phyloP scores from a whole-genome alignment of 2,113 vertebrate species.

The Psophia crepitans region DNA sequence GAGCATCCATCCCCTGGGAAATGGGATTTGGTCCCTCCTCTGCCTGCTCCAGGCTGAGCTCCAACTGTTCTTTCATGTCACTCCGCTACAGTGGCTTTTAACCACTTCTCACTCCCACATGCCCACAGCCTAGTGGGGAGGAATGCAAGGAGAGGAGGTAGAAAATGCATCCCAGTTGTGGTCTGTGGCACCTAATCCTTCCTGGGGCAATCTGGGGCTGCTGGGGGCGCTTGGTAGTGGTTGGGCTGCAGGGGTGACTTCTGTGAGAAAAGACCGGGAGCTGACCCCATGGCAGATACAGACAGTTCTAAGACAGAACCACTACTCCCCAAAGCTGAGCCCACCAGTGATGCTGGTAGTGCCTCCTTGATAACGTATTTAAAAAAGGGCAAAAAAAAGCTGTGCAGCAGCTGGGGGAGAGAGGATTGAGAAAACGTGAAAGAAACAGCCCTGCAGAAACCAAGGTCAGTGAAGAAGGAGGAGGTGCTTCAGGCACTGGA shows the following conservation, averaged over 20 bases:
- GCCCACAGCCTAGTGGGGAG: not conserved
- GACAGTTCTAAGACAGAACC: not conserved
- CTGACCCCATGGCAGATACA: not conserved
- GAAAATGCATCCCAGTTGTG: not conserved
- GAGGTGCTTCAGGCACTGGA: not conserved
- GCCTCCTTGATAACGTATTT: not conserved
- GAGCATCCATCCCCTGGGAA: not conserved
- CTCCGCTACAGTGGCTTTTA: not conserved
- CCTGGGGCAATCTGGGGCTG: not conserved
- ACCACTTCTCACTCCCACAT: not conserved
- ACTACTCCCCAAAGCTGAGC: not conserved
- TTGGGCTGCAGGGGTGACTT: not conserved
- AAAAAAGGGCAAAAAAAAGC: not conserved
- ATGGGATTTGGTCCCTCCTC: not conserved
- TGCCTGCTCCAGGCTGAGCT: not conserved
- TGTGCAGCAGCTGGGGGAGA: not conserved
- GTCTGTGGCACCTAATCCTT: not conserved
- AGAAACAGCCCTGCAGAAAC: not conserved
- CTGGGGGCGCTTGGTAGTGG: not conserved
- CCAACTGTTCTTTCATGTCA: not conserved
- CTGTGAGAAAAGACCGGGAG: not conserved
- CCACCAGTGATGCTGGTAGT: not conserved
- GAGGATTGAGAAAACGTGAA: not conserved
- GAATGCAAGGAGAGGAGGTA: not conserved
- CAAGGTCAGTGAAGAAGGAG: not conserved